Evolutionary conservation across 1,140 invertebrate species (phyloP).

Genomic region (Potamilus streckersoni): DNA sequence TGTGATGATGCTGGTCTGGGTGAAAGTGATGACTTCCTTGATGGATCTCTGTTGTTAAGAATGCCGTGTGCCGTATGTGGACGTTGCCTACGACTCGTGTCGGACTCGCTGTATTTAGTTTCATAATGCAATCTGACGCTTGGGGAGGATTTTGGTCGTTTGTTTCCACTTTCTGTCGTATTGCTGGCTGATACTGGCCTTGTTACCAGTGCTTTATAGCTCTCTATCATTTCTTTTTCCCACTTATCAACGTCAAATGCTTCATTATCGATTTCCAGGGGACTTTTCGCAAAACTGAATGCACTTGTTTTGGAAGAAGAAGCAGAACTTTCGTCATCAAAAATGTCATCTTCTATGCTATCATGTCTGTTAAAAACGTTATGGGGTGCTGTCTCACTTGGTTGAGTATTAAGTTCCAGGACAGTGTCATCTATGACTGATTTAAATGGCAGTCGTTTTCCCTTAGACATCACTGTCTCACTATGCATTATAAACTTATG

Average conservation of each 20-base stretch:
- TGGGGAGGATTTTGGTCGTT: constrained; percentile 18
- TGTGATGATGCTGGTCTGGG: constrained; percentile 16
- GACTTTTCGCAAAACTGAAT: constrained; percentile 10
- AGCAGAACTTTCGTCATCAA: constrained; percentile 8
- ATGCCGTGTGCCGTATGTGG: constrained; percentile 21
- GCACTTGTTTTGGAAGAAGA: constrained; percentile 1
- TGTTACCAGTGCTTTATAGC: constrained; percentile 22
- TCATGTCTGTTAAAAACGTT: not conserved
- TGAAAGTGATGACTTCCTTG: not conserved
- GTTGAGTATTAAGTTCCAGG: not conserved
- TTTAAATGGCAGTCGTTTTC: constrained; percentile 14
- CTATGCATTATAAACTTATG: constrained; percentile 23
- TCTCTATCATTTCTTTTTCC: constrained; percentile 26
- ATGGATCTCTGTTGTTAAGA: not conserved
- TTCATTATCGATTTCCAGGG: constrained; percentile 9
- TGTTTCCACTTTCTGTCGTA: not conserved
- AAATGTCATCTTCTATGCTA: constrained; percentile 17
- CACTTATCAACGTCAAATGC: constrained; percentile 28
- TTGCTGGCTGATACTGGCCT: not conserved
- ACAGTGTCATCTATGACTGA: constrained; percentile 1
- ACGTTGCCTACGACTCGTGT: too few relatives aligned
- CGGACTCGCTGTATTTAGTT: too few relatives aligned
- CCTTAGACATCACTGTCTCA: constrained; percentile 16
- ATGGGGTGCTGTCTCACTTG: too few relatives aligned
- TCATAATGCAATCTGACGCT: too few relatives aligned